phyloP scores from a whole-genome alignment of 2,888 invertebrate species.

The Metallyticus violacea region DNA sequence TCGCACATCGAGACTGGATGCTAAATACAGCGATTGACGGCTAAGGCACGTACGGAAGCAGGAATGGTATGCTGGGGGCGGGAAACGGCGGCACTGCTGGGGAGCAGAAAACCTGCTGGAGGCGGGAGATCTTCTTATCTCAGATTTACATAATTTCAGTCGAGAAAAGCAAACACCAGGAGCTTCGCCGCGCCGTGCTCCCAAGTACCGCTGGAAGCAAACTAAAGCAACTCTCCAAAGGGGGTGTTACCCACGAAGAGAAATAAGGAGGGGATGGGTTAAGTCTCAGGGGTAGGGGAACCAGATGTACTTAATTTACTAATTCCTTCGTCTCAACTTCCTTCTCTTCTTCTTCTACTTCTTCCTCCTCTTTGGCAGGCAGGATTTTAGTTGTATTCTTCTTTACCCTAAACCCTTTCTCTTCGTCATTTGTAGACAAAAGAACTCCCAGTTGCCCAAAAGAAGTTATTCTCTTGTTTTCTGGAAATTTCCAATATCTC shows the following conservation, averaged over 20 bases:
- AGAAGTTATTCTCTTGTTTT: neutral
- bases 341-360: neutral
- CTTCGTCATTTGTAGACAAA: neutral
- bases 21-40: conserved; percentile 25
- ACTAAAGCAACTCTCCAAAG: conserved; percentile 1
- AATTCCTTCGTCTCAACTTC: neutral
- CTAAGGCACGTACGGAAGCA: conserved; percentile 17
- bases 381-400: neutral
- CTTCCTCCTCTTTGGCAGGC: neutral
- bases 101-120: no score
- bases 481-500: neutral
- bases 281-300: neutral
- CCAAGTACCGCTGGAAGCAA: neutral
- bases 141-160: conserved; percentile 23
- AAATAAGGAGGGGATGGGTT: neutral
- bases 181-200: neutral
- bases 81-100: neutral
- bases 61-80: neutral
- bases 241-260: conserved; percentile 12
- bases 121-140: conserved; percentile 19
- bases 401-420: neutral
- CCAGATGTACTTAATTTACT: conserved; percentile 20
- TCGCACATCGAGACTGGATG: neutral
- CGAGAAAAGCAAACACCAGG: conserved; percentile 24
- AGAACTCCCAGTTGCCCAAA: neutral